Percentiles rank a stretch among this genome's conserved stretches.
phyloP scores from a whole-genome alignment of 1,140 invertebrate species.

The Rhyacophila brunnea region DNA sequence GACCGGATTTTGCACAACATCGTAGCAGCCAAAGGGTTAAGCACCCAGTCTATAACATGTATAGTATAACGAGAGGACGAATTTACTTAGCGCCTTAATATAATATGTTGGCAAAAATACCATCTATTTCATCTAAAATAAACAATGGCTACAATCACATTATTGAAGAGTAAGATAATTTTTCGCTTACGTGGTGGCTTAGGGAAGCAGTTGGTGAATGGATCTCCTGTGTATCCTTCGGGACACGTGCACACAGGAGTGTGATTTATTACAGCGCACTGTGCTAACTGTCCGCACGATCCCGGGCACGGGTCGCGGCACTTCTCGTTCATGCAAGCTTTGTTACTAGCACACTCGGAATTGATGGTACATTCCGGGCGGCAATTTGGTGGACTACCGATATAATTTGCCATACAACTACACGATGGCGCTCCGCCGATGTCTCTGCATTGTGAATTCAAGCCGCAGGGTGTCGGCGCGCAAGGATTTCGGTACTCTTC shows the following conservation, averaged over 20 bases:
- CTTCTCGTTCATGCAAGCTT: conserved; percentile 64
- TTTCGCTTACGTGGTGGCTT: conserved; percentile 53
- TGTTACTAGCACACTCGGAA: conserved; percentile 61
- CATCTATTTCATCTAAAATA: too few relatives aligned
- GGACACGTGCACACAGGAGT: conserved; percentile 66
- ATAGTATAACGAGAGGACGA: too few relatives aligned
- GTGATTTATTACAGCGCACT: conserved; percentile 64
- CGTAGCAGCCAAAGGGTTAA: too few relatives aligned
- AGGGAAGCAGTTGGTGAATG: conserved; percentile 63
- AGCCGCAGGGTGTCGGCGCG: conserved; percentile 67
- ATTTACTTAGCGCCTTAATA: too few relatives aligned
- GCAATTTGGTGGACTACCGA: conserved; percentile 70
- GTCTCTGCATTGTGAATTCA: conserved; percentile 65
- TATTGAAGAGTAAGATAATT: too few relatives aligned
- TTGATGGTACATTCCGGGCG: conserved; percentile 68
- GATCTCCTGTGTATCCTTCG: conserved; percentile 68
- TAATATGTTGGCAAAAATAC: too few relatives aligned
- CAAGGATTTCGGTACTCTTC: conserved; percentile 56
- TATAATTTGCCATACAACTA: conserved; percentile 61
- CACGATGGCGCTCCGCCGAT: conserved; percentile 61
- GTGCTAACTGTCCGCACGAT: conserved; percentile 65
- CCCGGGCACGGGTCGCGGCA: conserved; percentile 73
- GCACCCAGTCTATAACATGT: too few relatives aligned
- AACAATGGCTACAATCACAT: too few relatives aligned
- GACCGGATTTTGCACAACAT: too few relatives aligned